Conservation (phyloP, 1,140 invertebrate genomes). For the Tetramorium simillimum region DNA sequence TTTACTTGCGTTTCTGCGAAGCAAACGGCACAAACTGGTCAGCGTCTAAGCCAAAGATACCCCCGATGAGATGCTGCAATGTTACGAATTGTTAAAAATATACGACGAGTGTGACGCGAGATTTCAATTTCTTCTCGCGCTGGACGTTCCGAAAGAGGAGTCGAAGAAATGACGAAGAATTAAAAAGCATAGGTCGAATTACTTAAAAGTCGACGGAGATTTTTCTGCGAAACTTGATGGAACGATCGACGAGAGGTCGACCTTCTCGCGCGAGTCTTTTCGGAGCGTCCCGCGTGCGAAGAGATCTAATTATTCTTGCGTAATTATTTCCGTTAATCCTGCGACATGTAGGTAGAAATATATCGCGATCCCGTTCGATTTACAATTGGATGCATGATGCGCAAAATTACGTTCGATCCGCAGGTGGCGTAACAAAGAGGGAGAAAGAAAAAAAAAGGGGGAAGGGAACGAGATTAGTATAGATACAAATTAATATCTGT, state of each 20-base stretch:
- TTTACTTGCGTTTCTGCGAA: constrained; percentile 28
- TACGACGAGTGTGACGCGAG: constrained; percentile 56
- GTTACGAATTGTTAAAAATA: constrained; percentile 77
- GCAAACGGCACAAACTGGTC: constrained; percentile 53
- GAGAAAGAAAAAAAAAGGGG: background rate
- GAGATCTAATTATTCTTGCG: constrained; percentile 59
- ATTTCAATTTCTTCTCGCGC: constrained; percentile 22
- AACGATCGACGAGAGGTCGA: background rate
- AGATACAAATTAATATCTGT: constrained; percentile 65
- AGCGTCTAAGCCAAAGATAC: constrained; percentile 83
- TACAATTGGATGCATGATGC: constrained; percentile 35
- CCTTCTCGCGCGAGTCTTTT: background rate
- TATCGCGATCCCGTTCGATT: constrained; percentile 59
- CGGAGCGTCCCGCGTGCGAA: background rate
- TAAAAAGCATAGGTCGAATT: background rate
- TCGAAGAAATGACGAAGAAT: background rate
- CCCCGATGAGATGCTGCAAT: constrained; percentile 76
- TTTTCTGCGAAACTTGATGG: background rate
- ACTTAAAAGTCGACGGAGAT: background rate
- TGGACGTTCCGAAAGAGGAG: constrained; percentile 20
- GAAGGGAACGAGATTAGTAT: constrained; percentile 35
- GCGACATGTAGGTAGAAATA: constrained; percentile 55
- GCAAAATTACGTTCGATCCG: constrained; percentile 29
- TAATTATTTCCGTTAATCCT: constrained; percentile 57
- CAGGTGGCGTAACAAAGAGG: constrained; percentile 33